phyloP scores from a whole-genome alignment of 2,888 invertebrate genomes.

The Iphiclides podalirius region DNA sequence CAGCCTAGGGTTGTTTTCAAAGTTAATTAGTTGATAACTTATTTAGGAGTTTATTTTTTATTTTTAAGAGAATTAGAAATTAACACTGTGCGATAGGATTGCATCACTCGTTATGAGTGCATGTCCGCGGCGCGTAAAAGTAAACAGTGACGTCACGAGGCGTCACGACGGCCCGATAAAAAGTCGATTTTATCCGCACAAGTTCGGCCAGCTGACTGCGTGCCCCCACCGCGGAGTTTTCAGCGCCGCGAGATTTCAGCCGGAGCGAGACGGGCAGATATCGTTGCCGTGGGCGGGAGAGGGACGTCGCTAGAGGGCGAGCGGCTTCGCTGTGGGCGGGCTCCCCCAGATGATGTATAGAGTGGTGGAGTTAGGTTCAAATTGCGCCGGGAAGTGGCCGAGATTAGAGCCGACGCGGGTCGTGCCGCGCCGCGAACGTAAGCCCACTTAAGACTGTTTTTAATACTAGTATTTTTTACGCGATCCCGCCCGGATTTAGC shows the following conservation, averaged over 20 bases:
- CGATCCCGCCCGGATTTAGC: slow-evolving; percentile 79
- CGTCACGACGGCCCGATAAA: slow-evolving; percentile 76
- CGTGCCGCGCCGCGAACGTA: slow-evolving; percentile 82
- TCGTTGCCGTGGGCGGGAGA: slow-evolving; percentile 35
- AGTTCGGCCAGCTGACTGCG: slow-evolving; percentile 79
- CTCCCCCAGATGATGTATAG: slow-evolving; percentile 84
- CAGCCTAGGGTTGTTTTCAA: too few relatives aligned
- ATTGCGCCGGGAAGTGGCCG: slow-evolving; percentile 88
- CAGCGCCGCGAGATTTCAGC: slow-evolving; percentile 73
- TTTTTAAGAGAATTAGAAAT: background rate
- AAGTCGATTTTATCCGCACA: slow-evolving; percentile 79
- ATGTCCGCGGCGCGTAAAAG: slow-evolving; percentile 44
- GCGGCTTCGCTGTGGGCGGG: slow-evolving; percentile 76
- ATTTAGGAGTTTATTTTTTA: background rate
- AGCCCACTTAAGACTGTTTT: slow-evolving; percentile 87
- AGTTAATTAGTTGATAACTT: too few relatives aligned
- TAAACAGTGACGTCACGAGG: slow-evolving; percentile 79
- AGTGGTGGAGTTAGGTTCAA: slow-evolving; percentile 87
- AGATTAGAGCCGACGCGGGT: slow-evolving; percentile 85
- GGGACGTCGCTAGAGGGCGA: slow-evolving; percentile 51
- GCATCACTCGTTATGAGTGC: slow-evolving; percentile 7
- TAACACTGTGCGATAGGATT: background rate
- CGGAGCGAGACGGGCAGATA: slow-evolving; percentile 44
- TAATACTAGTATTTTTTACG: slow-evolving; percentile 85
- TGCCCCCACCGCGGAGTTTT: slow-evolving; percentile 57